These are phyloP conservation scores for Bos taurus DNA, from an alignment of 2,113 vertebrate genomes.

Conservation along the genomic window ARS-UCD2.0 NC_037341.1:29323501-29324000, in stretches of 20 bases:
- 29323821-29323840: background rate
- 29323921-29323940: background rate
- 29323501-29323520: background rate
- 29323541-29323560: background rate
- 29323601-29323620: background rate
- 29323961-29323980: background rate
- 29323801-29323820: background rate
- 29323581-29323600: background rate
- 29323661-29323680: accelerated
- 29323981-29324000: background rate
- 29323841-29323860: background rate
- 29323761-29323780: background rate
- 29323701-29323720: background rate
- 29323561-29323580: background rate
- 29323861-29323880: background rate
- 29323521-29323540: background rate
- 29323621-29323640: background rate
- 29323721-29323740: background rate
- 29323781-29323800: no score
- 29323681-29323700: background rate
- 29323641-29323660: background rate
- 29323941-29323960: background rate
- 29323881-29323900: background rate
- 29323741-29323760: background rate
- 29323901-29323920: background rate